Percentiles rank a stretch among this genome's conserved stretches.
phyloP scores from a whole-genome alignment of 2,888 invertebrate species.

The Epistrophe eligans region DNA sequence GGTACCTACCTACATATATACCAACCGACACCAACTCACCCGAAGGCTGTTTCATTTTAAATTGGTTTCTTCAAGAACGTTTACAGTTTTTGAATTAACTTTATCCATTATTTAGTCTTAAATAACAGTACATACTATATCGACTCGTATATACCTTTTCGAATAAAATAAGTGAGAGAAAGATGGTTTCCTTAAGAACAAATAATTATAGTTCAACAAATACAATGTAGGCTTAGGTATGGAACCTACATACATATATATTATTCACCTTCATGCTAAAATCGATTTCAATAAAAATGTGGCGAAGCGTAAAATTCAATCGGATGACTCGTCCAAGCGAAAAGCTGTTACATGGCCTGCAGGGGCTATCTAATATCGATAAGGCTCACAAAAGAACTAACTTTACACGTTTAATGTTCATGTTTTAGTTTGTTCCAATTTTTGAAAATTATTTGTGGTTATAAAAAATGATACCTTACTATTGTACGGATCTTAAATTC shows the following conservation, averaged over 20 bases:
- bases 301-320: conserved; percentile 59
- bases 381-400: not conserved
- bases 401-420: not conserved
- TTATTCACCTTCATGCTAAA: conserved; percentile 27
- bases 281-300: conserved; percentile 26
- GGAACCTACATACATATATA: no score
- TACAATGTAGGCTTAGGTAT: not conserved
- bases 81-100: conserved; percentile 34
- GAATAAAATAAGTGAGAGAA: not conserved
- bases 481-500: not conserved
- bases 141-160: not conserved
- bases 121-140: conserved; percentile 25
- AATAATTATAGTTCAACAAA: conserved; percentile 1
- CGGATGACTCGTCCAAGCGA: conserved; percentile 40
- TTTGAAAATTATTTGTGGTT: conserved; percentile 4
- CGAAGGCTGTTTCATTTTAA: conserved; percentile 29
- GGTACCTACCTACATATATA: not conserved
- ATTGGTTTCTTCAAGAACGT: conserved; percentile 31
- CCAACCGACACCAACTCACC: not conserved
- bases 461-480: not conserved
- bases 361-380: not conserved
- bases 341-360: conserved; percentile 9
- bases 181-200: not conserved
- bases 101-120: not conserved
- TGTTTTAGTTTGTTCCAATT: not conserved